phyloP scores from a whole-genome alignment of 2,797 vertebrate species.

The Eulemur rubriventer region DNA sequence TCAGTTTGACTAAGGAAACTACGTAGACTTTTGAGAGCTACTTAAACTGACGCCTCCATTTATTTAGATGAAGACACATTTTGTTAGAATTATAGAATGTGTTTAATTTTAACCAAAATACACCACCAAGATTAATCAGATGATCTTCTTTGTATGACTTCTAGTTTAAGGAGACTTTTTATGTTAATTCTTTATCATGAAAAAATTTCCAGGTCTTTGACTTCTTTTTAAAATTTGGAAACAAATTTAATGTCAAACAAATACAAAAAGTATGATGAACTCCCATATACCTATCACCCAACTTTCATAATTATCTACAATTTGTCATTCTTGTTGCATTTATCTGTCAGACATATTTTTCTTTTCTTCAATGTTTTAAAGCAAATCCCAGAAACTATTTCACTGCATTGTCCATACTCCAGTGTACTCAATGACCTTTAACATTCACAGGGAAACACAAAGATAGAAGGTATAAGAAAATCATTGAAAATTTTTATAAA shows the following conservation, averaged over 20 bases:
- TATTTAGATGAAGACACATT: background rate
- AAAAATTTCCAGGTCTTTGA: background rate
- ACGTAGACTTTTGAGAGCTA: background rate
- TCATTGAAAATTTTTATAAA: conserved; percentile 14
- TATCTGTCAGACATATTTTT: background rate
- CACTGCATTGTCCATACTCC: background rate
- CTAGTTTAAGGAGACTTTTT: background rate
- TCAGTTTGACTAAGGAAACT: background rate
- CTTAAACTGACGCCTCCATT: background rate
- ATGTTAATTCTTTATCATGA: background rate
- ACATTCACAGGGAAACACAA: background rate
- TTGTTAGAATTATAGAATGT: background rate
- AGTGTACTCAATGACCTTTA: background rate
- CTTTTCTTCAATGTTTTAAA: background rate
- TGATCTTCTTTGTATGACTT: background rate
- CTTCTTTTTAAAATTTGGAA: background rate
- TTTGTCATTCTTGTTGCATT: background rate
- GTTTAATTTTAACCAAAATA: conserved; percentile 58
- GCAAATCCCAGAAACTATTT: background rate
- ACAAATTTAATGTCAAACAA: background rate
- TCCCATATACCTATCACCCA: background rate
- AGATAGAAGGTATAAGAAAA: background rate
- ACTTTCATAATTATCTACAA: background rate
- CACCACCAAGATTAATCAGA: background rate
- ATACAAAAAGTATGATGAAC: background rate